Base-by-base conservation (phyloP, 2,113 vertebrate species). In the Salvelinus sp. region DNA sequence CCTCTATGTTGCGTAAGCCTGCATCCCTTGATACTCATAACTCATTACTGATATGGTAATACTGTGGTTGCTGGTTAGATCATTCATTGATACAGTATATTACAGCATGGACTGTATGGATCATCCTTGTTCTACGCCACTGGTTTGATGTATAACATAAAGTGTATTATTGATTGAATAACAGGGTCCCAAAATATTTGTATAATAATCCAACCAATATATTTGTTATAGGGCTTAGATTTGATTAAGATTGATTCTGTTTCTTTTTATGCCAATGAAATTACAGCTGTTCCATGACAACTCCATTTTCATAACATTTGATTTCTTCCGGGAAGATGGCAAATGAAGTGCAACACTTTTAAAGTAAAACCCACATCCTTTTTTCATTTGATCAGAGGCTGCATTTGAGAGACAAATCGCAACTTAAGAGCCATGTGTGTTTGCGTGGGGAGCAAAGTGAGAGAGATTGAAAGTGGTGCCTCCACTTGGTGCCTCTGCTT, bases 401-500 rank as follows among this genome's bases (percentile, higher is more conserved):
- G 27, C 18, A 18, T 30, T 5, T 68, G 30, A 33, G 25, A 28
- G 65, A 18, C 27, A 30, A 25, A 30, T 16, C 13, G 30, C 1
- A 12, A 22, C 16, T 68, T 54, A 54, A 62, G n/a, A 62, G 58
- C 58, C 9, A 5, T 33, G 65, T 30, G 25, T 30, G 65, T 33
- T 13, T 47, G 38, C 18, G 0, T 48, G 68, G n/a, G 20, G 38
- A 20, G 2, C 33, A 47, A 25, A 30, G 38, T 69, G 33, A 47
- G 38, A 10, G 44, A 13, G 44, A 47, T 9, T 48, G 68, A 20
- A 38, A 1, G 44, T 69, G 22, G 20, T 44, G 38, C 38, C 38
- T 44, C 9, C 9, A 2, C 38, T 44, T 44, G 38, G 38, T 44
- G 38, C 38, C 50, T 54, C 16, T 77, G 69, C 28, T 83, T 76